Conservation (phyloP, 2,888 invertebrate species). For the Microctonus brassicae region DNA sequence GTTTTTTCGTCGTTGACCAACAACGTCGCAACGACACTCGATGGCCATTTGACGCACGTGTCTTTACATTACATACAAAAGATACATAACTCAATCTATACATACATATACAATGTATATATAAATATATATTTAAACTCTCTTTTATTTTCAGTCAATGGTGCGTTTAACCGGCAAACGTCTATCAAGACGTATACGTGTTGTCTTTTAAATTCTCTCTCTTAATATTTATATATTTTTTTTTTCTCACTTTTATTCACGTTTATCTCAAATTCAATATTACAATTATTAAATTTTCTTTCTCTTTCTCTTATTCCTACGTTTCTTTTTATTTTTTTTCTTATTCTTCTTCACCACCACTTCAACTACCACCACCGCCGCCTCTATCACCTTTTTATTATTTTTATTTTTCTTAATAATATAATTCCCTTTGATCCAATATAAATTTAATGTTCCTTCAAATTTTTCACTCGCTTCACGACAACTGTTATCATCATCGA, state of each 20-base stretch:
- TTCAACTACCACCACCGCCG: not conserved
- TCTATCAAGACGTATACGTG: not conserved
- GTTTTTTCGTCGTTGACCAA: not conserved
- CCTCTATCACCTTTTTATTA: not conserved
- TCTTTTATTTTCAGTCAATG: not conserved
- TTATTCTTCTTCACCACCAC: conserved; percentile 11
- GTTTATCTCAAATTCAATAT: not conserved
- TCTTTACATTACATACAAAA: not conserved
- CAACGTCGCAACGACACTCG: not conserved
- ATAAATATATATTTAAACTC: not conserved
- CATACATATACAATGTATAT: conserved; percentile 1
- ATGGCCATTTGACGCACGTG: not conserved
- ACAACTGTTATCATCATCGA: not conserved
- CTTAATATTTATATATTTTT: too few relatives aligned
- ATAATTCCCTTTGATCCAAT: not conserved
- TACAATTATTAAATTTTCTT: not conserved
- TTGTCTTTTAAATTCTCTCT: too few relatives aligned
- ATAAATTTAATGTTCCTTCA: not conserved
- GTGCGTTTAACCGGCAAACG: not conserved
- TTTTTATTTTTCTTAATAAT: not conserved
- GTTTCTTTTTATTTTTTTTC: conserved; percentile 9
- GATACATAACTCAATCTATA: not conserved
- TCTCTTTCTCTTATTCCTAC: not conserved
- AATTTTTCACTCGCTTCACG: not conserved
- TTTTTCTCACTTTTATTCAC: not conserved